Base-by-base conservation (phyloP, 2,113 vertebrate species). In the Sminthopsis crassicaudata region DNA sequence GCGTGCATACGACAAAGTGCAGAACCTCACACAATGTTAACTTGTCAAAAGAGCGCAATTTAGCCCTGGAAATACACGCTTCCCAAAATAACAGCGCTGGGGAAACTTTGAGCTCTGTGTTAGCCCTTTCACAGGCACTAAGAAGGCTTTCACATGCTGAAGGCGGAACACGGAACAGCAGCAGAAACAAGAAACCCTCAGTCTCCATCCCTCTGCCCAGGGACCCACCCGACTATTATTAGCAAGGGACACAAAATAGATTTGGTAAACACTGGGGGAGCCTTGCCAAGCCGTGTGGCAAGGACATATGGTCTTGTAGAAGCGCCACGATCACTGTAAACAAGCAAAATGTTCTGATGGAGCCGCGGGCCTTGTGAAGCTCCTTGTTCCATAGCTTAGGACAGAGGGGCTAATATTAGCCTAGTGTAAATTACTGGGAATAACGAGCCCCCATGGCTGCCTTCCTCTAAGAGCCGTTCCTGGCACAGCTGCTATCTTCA, bases 251-350 rank as follows among this genome's bases (percentile, higher is more conserved):
- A 97, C 98, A 98, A 97, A 98, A 98, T 96, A 97, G 96, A 98
- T 98, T 98, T 98, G 96, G 98, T 98, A 98, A 98, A 98, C 98
- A 98, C 96, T 98, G 98, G 98, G 98, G 96, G 97, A 98, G 97
- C 89, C 94, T 96, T 96, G 97, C 98, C 98, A 97, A 98, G 97
- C 16, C 46, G 93, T 16, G 10, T 94, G 95, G 96, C 10, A 55
- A 97, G 98, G 97, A 98, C 98, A 98, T 98, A 97, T 91, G 96
- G 88, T 97, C 97, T 97, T 98, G 98, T 97, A 93, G 97, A 93
- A 98, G 93, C 93, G 90, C 94, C 0, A 0, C 51, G 91, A 23
- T 96, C 90, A 0, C 93, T 95, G 96, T 95, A 96, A 95, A 57
- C 90, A 48, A 94, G 96, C 76, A 97, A 98, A 97, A 97, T 0